Conservation (phyloP, 2,797 vertebrate genomes). For the Acropternis orthonyx region DNA sequence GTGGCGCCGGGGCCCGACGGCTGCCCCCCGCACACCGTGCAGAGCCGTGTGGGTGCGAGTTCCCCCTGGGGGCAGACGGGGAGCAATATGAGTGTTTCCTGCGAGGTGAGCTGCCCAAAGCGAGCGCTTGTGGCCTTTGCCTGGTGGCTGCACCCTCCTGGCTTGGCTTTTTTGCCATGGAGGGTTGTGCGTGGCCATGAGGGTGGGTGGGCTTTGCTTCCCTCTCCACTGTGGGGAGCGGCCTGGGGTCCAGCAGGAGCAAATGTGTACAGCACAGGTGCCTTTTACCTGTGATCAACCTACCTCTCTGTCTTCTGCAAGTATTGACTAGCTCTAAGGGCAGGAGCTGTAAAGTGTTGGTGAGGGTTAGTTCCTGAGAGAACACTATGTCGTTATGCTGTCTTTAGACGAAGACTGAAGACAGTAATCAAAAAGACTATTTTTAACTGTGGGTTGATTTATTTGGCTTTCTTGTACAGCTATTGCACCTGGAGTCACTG, state of each 20-base stretch:
- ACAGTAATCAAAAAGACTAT: conserved; percentile 65
- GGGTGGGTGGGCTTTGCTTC: not conserved
- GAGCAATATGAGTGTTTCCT: not conserved
- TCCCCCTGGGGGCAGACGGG: not conserved
- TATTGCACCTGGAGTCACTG: conserved; percentile 47
- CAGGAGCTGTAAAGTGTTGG: conserved; percentile 48
- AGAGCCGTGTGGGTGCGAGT: not conserved
- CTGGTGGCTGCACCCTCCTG: rapidly evolving
- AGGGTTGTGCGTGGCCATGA: rapidly evolving
- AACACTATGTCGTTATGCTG: conserved; percentile 10
- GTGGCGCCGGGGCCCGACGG: not conserved
- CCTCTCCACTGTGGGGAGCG: rapidly evolving
- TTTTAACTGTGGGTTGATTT: conserved; percentile 61
- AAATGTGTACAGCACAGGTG: not conserved
- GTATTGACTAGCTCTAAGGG: conserved; percentile 33
- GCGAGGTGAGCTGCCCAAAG: not conserved
- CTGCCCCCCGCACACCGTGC: too few species aligned
- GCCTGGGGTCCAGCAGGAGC: not conserved
- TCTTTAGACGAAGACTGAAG: conserved; percentile 46
- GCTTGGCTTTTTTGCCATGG: rapidly evolving
- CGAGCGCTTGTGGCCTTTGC: rapidly evolving
- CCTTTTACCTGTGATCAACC: conserved; percentile 8
- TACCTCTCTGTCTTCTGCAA: not conserved
- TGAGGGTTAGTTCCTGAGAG: conserved; percentile 54
- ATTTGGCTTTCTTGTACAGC: conserved; percentile 55